Evolutionary conservation across 2,113 vertebrate species (phyloP), one percentile per base, ranked within the genome.

Genomic region (Pelvicachromis taeniatus): DNA sequence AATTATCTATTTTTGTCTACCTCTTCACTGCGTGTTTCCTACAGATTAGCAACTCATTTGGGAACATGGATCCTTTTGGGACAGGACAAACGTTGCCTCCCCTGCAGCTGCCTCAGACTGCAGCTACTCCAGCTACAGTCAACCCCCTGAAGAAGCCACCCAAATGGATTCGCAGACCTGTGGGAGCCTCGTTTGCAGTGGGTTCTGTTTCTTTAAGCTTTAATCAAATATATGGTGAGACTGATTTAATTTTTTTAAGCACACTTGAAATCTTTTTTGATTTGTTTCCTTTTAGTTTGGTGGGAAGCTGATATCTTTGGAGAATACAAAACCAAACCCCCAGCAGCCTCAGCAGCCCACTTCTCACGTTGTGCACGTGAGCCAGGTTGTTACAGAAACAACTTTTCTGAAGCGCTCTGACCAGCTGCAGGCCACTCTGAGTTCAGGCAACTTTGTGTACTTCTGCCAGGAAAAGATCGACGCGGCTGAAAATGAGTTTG

Each of bases 1-100:
- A 48, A 19, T 7, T 29, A 50, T 73, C 50, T 31, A 31, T 31
- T 73, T 73, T 29, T 50, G 70, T 75, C 26, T 50, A 19, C 17
- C 52, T 35, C 4, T 9, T 1, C 80, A 75, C 13, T 81, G 68
- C 13, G 9, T 35, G 21, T 84, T 5, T 48, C 4, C 35, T 88
- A 3, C 93, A 99, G 99, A 97, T 99, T 38, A 97, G 97, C 10
- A 97, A 95, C 0, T 98, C 97, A 0, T 99, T 99, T 91, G 97
- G 97, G 33, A 98, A 97, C 93, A 96, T 99, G 0, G 98, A 99
- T 95, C 98, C 99, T 0, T 99, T 99, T 85, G 98, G 99, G 29
- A 98, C 95, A 0, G 99, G 98, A 16, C 98, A 99, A 53, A 91
- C 96, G 0, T 94, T 99, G 21, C 98, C 98, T 1, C 97, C 97